Conservation (phyloP, 2,797 vertebrate genomes). For the Dryobates pubescens region DNA sequence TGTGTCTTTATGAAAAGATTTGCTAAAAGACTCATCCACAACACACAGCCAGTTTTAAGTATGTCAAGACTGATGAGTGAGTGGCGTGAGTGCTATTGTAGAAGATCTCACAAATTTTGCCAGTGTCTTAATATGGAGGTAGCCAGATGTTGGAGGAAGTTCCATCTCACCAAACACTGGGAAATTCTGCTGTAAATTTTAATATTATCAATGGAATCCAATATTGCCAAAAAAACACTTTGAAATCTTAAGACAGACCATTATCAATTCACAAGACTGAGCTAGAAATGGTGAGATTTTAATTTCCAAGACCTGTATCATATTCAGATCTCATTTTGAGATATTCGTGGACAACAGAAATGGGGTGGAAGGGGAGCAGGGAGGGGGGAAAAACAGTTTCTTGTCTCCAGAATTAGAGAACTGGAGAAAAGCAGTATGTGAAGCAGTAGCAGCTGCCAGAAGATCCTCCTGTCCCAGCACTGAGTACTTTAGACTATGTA, state of each 20-base stretch:
- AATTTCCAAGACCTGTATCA: not conserved
- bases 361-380: not conserved
- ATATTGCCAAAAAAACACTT: not conserved
- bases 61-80: not conserved
- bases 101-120: not conserved
- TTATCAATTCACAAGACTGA: not conserved
- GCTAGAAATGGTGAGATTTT: not conserved
- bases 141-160: not conserved
- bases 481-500: not conserved
- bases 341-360: not conserved
- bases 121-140: not conserved
- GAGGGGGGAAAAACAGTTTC: not conserved
- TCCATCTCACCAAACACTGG: not conserved
- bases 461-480: not conserved
- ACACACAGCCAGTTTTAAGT: not conserved
- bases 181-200: not conserved
- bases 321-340: not conserved
- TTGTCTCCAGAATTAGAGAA: not conserved
- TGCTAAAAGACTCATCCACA: not conserved
- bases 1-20: not conserved
- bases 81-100: not conserved
- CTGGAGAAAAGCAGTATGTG: not conserved
- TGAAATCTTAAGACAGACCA: not conserved
- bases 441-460: not conserved
- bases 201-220: not conserved